Evolutionary conservation across 92 coral and sea anemone genomes (phyloP).

Genomic region (Meandrina meandrites): DNA sequence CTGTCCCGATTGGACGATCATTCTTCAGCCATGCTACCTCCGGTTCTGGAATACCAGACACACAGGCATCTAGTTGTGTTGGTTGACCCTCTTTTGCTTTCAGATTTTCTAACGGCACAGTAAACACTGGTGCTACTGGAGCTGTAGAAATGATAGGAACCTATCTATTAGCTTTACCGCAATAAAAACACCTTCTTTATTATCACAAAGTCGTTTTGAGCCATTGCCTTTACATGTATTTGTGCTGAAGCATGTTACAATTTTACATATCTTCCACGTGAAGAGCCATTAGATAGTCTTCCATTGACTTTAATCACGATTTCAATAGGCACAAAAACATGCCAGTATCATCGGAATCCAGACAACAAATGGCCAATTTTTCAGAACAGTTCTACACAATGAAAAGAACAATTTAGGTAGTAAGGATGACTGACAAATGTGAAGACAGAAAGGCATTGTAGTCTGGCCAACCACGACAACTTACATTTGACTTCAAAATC

Average conservation of each 20-base stretch:
- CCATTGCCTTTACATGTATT: not conserved
- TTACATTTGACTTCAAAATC: not conserved
- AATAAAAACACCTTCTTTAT: not conserved
- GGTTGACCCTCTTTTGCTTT: conserved; percentile 55
- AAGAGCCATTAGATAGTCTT: not conserved
- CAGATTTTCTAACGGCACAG: conserved; percentile 56
- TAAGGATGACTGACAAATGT: too few species aligned
- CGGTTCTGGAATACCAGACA: conserved; percentile 81
- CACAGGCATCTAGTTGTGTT: conserved; percentile 57
- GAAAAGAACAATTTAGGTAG: too few species aligned
- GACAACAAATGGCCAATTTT: too few species aligned
- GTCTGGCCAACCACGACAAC: too few species aligned
- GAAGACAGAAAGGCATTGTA: too few species aligned
- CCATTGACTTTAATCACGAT: not conserved
- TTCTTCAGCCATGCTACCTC: conserved; percentile 79
- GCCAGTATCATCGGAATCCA: too few species aligned
- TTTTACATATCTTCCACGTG: not conserved
- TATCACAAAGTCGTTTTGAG: not conserved
- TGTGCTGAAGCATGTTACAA: not conserved
- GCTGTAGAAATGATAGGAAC: not conserved
- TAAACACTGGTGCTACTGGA: conserved; percentile 58
- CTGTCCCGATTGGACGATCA: conserved; percentile 56
- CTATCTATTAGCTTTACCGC: not conserved
- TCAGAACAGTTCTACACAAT: too few species aligned
- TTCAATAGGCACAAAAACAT: too few species aligned